Percentiles rank a stretch among this genome's conserved stretches.
Conservation (phyloP, 2,797 vertebrate species). For the Clarias platycephalus region DNA sequence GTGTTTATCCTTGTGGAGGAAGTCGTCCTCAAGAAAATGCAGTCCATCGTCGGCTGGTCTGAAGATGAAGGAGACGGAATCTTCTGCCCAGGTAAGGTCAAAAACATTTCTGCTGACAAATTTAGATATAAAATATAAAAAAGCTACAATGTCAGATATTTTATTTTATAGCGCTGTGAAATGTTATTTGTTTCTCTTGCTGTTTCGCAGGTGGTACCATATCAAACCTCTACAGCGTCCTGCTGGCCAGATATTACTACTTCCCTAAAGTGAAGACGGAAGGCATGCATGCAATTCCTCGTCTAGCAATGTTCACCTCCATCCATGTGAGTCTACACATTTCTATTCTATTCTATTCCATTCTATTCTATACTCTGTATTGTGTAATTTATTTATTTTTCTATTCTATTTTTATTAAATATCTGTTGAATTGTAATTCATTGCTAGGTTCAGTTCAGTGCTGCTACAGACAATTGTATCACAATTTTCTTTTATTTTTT, state of each 20-base stretch:
- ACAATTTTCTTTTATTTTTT: not conserved
- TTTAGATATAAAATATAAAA: not conserved
- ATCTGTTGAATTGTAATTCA: too few relatives aligned
- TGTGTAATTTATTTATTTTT: not conserved
- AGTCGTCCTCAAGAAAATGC: slow-evolving; percentile 76
- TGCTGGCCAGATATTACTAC: slow-evolving; percentile 70
- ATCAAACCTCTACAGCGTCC: slow-evolving; percentile 75
- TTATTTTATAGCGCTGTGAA: not conserved
- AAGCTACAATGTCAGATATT: too few relatives aligned
- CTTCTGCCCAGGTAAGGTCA: slow-evolving; percentile 71
- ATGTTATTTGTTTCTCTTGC: too few relatives aligned
- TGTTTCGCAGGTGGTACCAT: slow-evolving; percentile 69
- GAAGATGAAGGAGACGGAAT: slow-evolving; percentile 69
- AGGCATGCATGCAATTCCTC: slow-evolving; percentile 69
- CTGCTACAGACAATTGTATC: not conserved
- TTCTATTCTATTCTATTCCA: not conserved
- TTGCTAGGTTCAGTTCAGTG: not conserved
- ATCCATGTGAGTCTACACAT: slow-evolving; percentile 65
- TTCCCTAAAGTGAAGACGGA: slow-evolving; percentile 75
- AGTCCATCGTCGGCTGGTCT: slow-evolving; percentile 69
- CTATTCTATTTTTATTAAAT: not conserved
- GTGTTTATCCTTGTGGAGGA: slow-evolving; percentile 74
- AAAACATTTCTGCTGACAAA: not conserved
- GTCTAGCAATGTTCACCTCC: slow-evolving; percentile 74
- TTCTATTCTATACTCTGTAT: not conserved